These are phyloP conservation scores for Orthosia gothica DNA, from an alignment of 2,888 invertebrate species.

Conservation along the genomic window DNA sequence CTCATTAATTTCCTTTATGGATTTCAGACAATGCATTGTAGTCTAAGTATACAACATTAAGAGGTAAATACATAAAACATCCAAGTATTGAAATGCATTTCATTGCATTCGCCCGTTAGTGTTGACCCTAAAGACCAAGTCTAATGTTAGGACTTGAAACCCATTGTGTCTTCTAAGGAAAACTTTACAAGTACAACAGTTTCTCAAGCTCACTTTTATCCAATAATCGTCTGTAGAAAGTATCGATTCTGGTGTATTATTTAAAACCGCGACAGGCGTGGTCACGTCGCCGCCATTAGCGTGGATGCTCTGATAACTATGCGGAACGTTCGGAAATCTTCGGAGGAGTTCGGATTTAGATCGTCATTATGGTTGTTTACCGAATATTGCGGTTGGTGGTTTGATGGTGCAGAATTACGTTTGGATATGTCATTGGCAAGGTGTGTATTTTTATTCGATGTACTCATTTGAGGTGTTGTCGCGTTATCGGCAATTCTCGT, in stretches of 20 bases:
- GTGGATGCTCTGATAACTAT: slow-evolving; percentile 80
- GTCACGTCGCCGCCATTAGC: slow-evolving; percentile 78
- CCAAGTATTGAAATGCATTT: not conserved
- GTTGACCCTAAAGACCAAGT: slow-evolving; percentile 35
- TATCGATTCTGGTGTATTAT: slow-evolving; percentile 63
- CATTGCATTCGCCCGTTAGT: not conserved
- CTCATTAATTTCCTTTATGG: not conserved
- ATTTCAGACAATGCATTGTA: slow-evolving; percentile 6
- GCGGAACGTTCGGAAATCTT: slow-evolving; percentile 66
- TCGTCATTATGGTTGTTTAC: slow-evolving; percentile 70
- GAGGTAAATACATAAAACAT: slow-evolving; percentile 38
- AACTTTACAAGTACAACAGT: slow-evolving; percentile 24
- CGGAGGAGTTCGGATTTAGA: slow-evolving; percentile 49
- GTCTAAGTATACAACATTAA: slow-evolving; percentile 5
- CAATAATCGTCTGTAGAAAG: slow-evolving; percentile 66
- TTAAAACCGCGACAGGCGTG: slow-evolving; percentile 67
- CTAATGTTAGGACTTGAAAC: slow-evolving; percentile 43
- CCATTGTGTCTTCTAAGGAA: slow-evolving; percentile 41
- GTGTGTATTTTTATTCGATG: not conserved
- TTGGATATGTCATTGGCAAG: slow-evolving; percentile 14
- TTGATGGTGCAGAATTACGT: slow-evolving; percentile 32
- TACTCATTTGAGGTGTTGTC: not conserved
- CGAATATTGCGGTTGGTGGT: slow-evolving; percentile 70
- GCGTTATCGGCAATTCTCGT: not conserved
- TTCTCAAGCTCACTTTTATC: slow-evolving; percentile 68